A percentile compares a stretch with the other conserved stretches of the same genome.
These are phyloP conservation scores for Bactericera cockerelli DNA, from an alignment of 1,140 invertebrate genomes.

Conservation along the genomic window DNA sequence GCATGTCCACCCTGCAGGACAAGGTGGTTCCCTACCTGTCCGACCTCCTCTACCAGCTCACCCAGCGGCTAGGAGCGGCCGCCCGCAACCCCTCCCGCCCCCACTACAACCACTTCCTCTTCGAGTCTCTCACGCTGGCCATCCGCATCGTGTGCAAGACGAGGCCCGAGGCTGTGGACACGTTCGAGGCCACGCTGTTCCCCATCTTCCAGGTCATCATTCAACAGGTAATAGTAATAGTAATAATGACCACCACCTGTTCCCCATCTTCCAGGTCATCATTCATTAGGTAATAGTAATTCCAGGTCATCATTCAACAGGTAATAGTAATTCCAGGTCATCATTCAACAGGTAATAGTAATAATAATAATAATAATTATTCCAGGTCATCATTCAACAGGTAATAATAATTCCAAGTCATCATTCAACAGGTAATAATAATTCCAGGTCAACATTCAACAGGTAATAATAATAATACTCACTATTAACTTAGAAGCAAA, in stretches of 20 bases:
- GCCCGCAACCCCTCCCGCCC: slow-evolving; percentile 90
- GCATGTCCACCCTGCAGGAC: slow-evolving; percentile 65
- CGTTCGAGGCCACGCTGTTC: slow-evolving; percentile 82
- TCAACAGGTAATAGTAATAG: slow-evolving; percentile 36
- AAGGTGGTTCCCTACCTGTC: slow-evolving; percentile 62
- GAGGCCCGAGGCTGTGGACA: slow-evolving; percentile 58
- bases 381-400: too few species aligned
- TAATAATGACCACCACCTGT: too few species aligned
- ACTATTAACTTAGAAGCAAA: too few species aligned
- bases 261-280: slow-evolving; percentile 86
- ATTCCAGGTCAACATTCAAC: too few species aligned
- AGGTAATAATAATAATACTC: too few species aligned
- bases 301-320: too few species aligned
- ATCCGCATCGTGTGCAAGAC: slow-evolving; percentile 76
- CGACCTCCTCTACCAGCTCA: slow-evolving; percentile 65
- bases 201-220: slow-evolving; percentile 87
- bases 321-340: too few species aligned
- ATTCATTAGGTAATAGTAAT: slow-evolving; percentile 45
- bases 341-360: too few species aligned
- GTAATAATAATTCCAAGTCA: too few species aligned
- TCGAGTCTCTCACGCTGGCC: slow-evolving; percentile 79
- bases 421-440: too few species aligned
- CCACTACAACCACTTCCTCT: slow-evolving; percentile 94
- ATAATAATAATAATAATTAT: too few species aligned
- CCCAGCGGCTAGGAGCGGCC: slow-evolving; percentile 64